Evolutionary conservation across 1,140 invertebrate genomes (phyloP), one percentile per base, ranked within the genome.

Genomic region (Nasonia giraulti): DNA sequence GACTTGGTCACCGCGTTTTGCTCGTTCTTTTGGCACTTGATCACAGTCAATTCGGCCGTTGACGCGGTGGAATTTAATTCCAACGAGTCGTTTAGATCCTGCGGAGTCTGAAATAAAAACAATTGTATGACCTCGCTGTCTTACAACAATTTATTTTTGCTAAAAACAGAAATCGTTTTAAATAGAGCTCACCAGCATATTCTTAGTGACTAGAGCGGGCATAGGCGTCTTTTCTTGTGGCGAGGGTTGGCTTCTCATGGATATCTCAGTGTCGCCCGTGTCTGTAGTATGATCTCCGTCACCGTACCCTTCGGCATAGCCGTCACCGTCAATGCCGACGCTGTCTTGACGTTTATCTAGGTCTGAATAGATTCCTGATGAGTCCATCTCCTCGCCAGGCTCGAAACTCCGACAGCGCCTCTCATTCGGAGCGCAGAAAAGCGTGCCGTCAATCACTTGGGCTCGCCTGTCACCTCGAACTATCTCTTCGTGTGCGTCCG

Each of bases 321-420:
- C 85, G 8, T 89, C 89, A 0, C 87, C 87, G 2, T 50, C 66
- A 2, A 66, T 11, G 7, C 73, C 71, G 8, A 62, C 76, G 17
- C 91, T 90, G 76, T 92, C 91, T 40, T 91, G 90, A n/a, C 91
- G 88, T 77, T 93, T 96, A 88, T 97, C 97, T 79, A 97, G 95
- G 90, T 97, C 97, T 0, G 97, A 97, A 87, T 97, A 97, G 23
- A 97, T 95, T 0, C 97, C 97, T 88, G 96, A 97, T 0, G 96
- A 97, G 89, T 97, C 97, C 97, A 97, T 97, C 88, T 95, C 95
- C 87, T 95, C 95, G 85, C 93, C 91, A 81, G 91, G 93, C 23
- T 86, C 85, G 79, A 91, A 88, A 87, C 94, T 94, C 88, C 92
- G 94, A 76, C 92, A 93, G 50, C 90, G 87, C 44, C 91, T 89